A percentile compares a stretch with the other conserved stretches of the same genome.
Conservation (phyloP, 2,888 invertebrate genomes). For the Limenitis camilla region DNA sequence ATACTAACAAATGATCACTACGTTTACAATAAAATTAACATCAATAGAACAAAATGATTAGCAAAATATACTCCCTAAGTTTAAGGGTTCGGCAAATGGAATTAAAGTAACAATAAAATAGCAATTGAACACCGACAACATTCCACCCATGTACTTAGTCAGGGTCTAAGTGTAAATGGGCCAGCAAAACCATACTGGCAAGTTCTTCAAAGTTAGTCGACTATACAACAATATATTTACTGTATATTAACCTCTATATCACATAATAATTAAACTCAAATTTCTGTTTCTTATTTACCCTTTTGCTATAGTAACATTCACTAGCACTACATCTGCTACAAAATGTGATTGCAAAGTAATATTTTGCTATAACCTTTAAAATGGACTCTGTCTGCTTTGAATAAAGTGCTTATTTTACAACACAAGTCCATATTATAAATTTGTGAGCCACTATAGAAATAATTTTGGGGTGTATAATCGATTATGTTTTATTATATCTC, state of each 20-base stretch:
- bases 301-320: not conserved
- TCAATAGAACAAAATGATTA: slow-evolving; percentile 42
- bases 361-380: slow-evolving; percentile 13
- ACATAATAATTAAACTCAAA: slow-evolving; percentile 6
- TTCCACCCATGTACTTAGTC: slow-evolving; percentile 52
- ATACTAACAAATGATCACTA: slow-evolving; percentile 18
- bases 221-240: slow-evolving; percentile 12
- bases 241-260: not conserved
- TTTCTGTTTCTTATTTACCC: not conserved
- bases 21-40: slow-evolving; percentile 36
- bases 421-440: not conserved
- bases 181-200: slow-evolving; percentile 41
- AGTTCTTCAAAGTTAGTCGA: slow-evolving; percentile 11
- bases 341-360: not conserved
- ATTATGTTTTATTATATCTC: slow-evolving; percentile 57
- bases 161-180: slow-evolving; percentile 44
- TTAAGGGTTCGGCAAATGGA: slow-evolving; percentile 40
- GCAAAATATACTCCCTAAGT: slow-evolving; percentile 35
- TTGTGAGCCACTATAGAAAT: slow-evolving; percentile 36
- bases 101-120: slow-evolving; percentile 59
- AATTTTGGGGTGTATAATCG: slow-evolving; percentile 60
- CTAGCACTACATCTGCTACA: slow-evolving; percentile 4
- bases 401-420: slow-evolving; percentile 11
- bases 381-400: slow-evolving; percentile 15
- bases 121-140: slow-evolving; percentile 46